Base-by-base conservation (phyloP, 2,888 invertebrate genomes). In the Brachypalpus laphriformis region DNA sequence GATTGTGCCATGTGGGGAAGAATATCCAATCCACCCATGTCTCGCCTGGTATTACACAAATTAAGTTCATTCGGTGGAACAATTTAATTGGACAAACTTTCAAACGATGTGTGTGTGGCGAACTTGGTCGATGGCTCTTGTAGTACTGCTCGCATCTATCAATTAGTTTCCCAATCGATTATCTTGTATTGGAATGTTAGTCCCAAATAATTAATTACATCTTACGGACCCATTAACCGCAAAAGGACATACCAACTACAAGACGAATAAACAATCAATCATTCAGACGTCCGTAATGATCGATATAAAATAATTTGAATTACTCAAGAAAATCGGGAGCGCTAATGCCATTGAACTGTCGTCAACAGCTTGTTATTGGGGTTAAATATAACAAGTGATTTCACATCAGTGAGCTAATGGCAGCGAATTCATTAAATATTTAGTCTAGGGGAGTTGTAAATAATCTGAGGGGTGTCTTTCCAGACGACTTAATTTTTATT, bases 231-330 rank as follows among this genome's bases (percentile, higher is more conserved):
- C 37, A 49, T 59, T 71, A 49, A 37, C 22, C 37, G 71, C 37
- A 47, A 37, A 22, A 34, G 34, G 34, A 37, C n/a, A 42, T 5
- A 14, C 20, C 49, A 14, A 28, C 22, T 8, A 22, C 20, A 28
- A n/a, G 42, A 14, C 31, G 31, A 51, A 51, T 51, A 20, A 42
- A 54, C 40, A 63, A 72, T 72, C 72, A 72, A 63, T 72, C 72
- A 72, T 14, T 42, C 20, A 3, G 31, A 16, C 18, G 28, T 42
- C 71, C 25, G 14, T 61, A 51, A 72, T 72, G 51, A 59, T 37
- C 22, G 34, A 34, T 3, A 57, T 37, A 47, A 47, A 47, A 34
- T 31, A 45, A 45, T 34, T 22, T 71, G 57, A 59, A 57, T 71
- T 71, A 34, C 34, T 34, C 49, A 4, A 3, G 9, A 11, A 9